Percentiles rank a stretch among this genome's conserved stretches.
These are phyloP conservation scores for Poeciliopsis infans DNA, from an alignment of 2,797 vertebrate genomes.

Conservation along the genomic window DNA sequence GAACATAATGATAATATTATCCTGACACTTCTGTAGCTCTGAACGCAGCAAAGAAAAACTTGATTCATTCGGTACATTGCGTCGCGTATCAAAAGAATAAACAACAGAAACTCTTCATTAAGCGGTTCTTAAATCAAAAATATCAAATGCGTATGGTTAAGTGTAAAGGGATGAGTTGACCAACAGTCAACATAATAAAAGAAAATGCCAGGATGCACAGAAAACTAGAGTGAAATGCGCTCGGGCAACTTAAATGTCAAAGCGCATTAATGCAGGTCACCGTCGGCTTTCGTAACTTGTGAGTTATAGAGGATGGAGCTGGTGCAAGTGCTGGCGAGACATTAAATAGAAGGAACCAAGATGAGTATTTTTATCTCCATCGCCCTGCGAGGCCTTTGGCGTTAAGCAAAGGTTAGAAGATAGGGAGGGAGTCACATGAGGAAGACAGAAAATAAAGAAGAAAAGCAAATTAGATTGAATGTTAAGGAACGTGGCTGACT, in stretches of 20 bases:
- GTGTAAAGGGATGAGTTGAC: neutral
- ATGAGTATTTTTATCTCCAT: constrained; percentile 22
- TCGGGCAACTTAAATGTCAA: constrained; percentile 40
- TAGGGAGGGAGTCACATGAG: neutral
- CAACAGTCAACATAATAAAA: neutral
- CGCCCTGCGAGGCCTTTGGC: constrained; percentile 23
- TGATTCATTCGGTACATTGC: neutral
- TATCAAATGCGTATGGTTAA: no score
- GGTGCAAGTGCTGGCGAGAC: neutral
- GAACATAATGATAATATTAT: neutral
- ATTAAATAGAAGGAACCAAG: constrained; percentile 14
- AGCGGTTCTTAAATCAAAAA: neutral
- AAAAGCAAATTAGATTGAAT: constrained; percentile 25
- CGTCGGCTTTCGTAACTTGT: neutral
- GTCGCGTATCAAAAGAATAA: neutral
- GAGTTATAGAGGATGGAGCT: constrained; percentile 14
- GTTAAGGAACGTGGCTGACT: constrained; percentile 27
- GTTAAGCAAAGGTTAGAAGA: constrained; percentile 52
- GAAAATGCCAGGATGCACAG: no score
- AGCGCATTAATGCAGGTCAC: constrained; percentile 10
- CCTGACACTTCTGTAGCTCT: neutral
- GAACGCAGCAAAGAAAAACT: neutral
- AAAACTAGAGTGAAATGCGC: constrained; percentile 6
- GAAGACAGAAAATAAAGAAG: neutral
- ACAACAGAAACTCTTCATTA: neutral